A percentile compares a stretch with the other conserved stretches of the same genome.
These are phyloP conservation scores for Notiomystis cincta DNA, from an alignment of 2,113 vertebrate species.

Conservation along the genomic window DNA sequence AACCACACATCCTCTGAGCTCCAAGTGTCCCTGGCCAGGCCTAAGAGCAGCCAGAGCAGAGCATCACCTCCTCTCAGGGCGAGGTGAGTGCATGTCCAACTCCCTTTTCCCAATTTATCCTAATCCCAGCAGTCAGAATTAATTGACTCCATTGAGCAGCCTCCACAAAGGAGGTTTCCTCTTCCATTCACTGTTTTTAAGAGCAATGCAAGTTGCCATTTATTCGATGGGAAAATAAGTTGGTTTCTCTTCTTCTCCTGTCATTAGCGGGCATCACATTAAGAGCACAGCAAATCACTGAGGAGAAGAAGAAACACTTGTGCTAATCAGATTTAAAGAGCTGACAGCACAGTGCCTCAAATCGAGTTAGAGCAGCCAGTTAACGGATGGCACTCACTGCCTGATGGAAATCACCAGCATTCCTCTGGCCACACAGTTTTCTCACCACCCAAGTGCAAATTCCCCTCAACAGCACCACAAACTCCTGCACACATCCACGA, in stretches of 20 bases:
- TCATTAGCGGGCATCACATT: not conserved
- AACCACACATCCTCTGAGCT: not conserved
- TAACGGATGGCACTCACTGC: not conserved
- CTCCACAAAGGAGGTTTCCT: not conserved
- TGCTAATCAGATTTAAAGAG: slow-evolving; percentile 1
- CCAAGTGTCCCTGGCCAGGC: not conserved
- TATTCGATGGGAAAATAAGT: not conserved
- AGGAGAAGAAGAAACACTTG: not conserved
- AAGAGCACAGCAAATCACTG: not conserved
- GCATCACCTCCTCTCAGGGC: not conserved
- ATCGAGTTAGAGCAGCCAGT: not conserved
- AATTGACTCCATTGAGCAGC: not conserved
- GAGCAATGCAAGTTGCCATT: not conserved
- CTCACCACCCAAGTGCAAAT: not conserved
- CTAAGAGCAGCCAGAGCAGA: not conserved
- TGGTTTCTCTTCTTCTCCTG: not conserved
- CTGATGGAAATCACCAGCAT: not conserved
- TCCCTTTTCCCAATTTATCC: not conserved
- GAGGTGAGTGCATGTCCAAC: fast-evolving
- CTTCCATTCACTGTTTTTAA: not conserved
- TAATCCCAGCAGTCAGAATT: not conserved
- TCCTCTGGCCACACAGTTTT: not conserved
- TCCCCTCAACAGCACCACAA: not conserved
- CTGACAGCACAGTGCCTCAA: not conserved
- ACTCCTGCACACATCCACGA: fast-evolving